These are phyloP conservation scores for Micrasema minimum DNA, from an alignment of 1,140 invertebrate genomes.

Conservation along the genomic window DNA sequence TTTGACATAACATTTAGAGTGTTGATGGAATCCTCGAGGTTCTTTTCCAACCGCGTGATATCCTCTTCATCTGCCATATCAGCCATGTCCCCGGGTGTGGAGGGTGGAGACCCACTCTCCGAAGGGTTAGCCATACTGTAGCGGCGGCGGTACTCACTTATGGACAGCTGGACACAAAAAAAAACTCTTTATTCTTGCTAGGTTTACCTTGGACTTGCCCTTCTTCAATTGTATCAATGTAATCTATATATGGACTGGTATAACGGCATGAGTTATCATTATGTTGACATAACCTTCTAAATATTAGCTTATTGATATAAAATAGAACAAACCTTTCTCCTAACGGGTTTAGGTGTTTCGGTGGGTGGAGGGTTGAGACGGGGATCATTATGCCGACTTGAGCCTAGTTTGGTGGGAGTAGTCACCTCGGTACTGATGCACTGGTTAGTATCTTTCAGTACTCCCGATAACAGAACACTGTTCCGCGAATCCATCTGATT, in stretches of 20 bases:
- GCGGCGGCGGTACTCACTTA: slow-evolving; percentile 64
- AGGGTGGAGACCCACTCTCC: slow-evolving; percentile 27
- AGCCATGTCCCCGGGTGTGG: background rate
- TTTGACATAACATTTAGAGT: slow-evolving; percentile 10
- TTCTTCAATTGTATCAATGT: no score
- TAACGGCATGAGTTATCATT: no score
- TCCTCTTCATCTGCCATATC: slow-evolving; percentile 58
- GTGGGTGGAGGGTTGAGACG: slow-evolving; percentile 62
- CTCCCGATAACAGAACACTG: slow-evolving; percentile 63
- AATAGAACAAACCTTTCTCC: slow-evolving; percentile 59
- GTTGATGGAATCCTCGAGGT: slow-evolving; percentile 61
- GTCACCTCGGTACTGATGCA: slow-evolving; percentile 50
- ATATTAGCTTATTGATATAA: no score
- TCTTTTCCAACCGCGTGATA: slow-evolving; percentile 55
- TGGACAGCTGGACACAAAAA: slow-evolving; percentile 60
- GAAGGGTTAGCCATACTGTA: slow-evolving; percentile 52
- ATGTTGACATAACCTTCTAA: no score
- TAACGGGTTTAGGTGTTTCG: slow-evolving; percentile 64
- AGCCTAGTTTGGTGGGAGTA: slow-evolving; percentile 55
- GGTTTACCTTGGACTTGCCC: no score
- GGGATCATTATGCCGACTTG: slow-evolving; percentile 58
- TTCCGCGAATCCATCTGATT: slow-evolving; percentile 66
- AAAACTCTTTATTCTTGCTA: no score
- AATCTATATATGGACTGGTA: no score
- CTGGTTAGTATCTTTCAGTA: slow-evolving; percentile 58